Evolutionary conservation across 2,797 vertebrate genomes (phyloP).

Genomic region (Platyrinchus mystaceus): DNA sequence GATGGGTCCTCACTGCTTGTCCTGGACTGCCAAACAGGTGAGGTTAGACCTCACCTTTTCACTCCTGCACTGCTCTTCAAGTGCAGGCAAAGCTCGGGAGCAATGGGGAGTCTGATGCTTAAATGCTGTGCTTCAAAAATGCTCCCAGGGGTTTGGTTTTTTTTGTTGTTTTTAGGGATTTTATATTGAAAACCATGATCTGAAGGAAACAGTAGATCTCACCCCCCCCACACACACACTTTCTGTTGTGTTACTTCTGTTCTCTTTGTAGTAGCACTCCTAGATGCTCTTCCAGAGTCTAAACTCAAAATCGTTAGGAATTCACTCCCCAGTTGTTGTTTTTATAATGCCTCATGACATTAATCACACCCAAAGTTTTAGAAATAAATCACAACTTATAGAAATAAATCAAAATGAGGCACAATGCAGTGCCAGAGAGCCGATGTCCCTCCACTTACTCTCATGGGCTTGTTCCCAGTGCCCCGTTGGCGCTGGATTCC

Average conservation of each 20-base stretch:
- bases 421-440: neutral
- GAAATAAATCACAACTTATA: neutral
- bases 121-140: neutral
- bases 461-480: neutral
- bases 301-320: neutral
- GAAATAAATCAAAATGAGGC: neutral
- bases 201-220: neutral
- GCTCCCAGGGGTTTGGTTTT: neutral
- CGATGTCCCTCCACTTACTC: neutral
- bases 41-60: neutral
- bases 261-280: neutral
- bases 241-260: neutral
- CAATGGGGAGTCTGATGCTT: neutral
- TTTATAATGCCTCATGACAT: neutral
- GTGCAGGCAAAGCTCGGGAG: neutral
- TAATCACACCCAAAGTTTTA: neutral
- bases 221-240: neutral
- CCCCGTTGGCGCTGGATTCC: neutral
- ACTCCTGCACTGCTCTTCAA: accelerated
- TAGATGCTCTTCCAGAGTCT: neutral
- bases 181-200: neutral
- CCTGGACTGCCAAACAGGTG: neutral
- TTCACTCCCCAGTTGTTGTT: neutral
- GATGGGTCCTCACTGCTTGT: neutral
- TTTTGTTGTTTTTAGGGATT: neutral